Evolutionary conservation across 1,140 invertebrate genomes (phyloP).

Genomic region (Aleiodes sp.): DNA sequence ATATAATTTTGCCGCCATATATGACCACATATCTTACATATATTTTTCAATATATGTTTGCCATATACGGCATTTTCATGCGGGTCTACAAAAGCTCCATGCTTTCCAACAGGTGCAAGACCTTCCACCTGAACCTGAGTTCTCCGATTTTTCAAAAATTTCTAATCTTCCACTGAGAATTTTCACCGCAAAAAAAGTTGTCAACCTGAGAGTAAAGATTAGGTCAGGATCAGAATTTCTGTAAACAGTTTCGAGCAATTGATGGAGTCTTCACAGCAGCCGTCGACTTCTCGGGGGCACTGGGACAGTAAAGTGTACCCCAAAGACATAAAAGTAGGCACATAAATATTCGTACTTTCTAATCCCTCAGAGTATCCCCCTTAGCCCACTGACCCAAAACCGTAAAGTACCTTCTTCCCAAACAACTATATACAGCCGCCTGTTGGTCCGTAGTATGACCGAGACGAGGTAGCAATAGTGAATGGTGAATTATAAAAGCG

Average conservation of each 20-base stretch:
- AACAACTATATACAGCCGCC: background rate
- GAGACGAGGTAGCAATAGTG: background rate
- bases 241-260: background rate
- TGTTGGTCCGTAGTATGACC: conserved; percentile 16
- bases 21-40: no score
- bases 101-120: background rate
- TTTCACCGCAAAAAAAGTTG: conserved; percentile 3
- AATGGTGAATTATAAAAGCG: conserved; percentile 16
- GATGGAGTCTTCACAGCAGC: background rate
- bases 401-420: background rate
- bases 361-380: conserved; percentile 4
- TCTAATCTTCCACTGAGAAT: background rate
- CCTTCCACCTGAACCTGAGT: background rate
- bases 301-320: background rate
- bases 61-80: no score
- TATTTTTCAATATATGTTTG: no score
- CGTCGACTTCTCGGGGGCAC: conserved; percentile 4
- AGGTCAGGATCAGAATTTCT: background rate
- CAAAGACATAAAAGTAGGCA: background rate
- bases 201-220: conserved; percentile 4
- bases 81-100: background rate
- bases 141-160: no score
- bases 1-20: no score
- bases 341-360: conserved; percentile 34
- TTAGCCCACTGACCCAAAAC: conserved; percentile 37